Evolutionary conservation across 2,797 vertebrate species (phyloP).

Genomic region (Paramormyrops hopkinsi): DNA sequence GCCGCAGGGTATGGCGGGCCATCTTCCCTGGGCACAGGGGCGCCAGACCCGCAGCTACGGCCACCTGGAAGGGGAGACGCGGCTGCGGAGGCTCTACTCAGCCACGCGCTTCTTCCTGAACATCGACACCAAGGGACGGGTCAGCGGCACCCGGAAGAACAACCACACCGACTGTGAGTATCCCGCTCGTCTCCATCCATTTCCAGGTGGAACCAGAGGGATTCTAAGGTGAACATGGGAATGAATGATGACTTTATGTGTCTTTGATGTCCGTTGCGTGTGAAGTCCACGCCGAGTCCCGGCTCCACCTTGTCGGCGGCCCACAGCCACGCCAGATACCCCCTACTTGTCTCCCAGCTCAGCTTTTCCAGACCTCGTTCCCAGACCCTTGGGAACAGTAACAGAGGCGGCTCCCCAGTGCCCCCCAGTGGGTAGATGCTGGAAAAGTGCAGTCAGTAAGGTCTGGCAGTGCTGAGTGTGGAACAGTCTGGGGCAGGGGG

Average conservation of each 20-base stretch:
- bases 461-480: not conserved
- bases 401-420: not conserved
- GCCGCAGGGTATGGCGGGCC: slow-evolving; percentile 33
- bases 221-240: not conserved
- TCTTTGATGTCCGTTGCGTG: not conserved
- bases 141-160: slow-evolving; percentile 77
- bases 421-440: not conserved
- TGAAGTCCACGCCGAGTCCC: not conserved
- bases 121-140: slow-evolving; percentile 76
- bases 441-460: not conserved
- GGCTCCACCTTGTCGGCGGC: not conserved
- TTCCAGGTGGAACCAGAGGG: not conserved
- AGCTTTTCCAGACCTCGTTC: not conserved
- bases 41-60: slow-evolving; percentile 78
- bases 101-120: slow-evolving; percentile 88
- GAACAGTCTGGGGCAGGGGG: not conserved
- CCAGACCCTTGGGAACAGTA: not conserved
- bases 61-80: slow-evolving; percentile 85
- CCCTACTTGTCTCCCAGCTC: not conserved
- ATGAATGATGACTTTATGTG: not conserved
- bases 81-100: slow-evolving; percentile 80
- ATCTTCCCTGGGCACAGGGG: slow-evolving; percentile 60
- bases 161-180: slow-evolving; percentile 86
- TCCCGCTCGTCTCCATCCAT: not conserved
- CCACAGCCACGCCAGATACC: not conserved